phyloP scores from a whole-genome alignment of 2,888 invertebrate species.

The Eupithecia pulchellata region DNA sequence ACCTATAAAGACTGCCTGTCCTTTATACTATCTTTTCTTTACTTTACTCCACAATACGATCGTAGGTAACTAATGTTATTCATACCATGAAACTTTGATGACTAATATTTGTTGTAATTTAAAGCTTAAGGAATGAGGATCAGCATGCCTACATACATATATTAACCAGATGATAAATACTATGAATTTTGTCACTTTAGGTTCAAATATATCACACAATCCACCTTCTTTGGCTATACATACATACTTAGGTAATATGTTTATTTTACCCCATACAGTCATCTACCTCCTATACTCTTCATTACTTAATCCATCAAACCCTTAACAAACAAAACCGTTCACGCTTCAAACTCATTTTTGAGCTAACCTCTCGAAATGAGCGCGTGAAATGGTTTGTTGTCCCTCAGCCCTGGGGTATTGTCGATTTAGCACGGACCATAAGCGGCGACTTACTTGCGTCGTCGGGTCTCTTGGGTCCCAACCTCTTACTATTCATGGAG shows the following conservation, averaged over 20 bases:
- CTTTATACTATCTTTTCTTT: background rate
- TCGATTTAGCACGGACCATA: slow-evolving; percentile 84
- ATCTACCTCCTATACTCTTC: background rate
- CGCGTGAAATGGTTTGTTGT: slow-evolving; percentile 73
- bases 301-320: slow-evolving; percentile 14
- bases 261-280: background rate
- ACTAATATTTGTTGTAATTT: background rate
- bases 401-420: slow-evolving; percentile 68
- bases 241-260: background rate
- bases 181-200: background rate
- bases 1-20: background rate
- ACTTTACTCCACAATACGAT: background rate
- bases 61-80: background rate
- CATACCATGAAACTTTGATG: background rate
- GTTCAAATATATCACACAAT: background rate
- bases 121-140: background rate
- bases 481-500: slow-evolving; percentile 81
- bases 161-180: background rate
- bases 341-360: slow-evolving; percentile 61
- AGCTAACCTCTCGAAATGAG: slow-evolving; percentile 68
- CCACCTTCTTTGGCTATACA: background rate
- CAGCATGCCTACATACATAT: background rate
- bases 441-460: slow-evolving; percentile 65
- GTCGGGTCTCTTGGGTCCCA: slow-evolving; percentile 59
- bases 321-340: slow-evolving; percentile 45